Evolutionary conservation across 1,140 invertebrate genomes (phyloP).

Genomic region (Helicoverpa armigera): DNA sequence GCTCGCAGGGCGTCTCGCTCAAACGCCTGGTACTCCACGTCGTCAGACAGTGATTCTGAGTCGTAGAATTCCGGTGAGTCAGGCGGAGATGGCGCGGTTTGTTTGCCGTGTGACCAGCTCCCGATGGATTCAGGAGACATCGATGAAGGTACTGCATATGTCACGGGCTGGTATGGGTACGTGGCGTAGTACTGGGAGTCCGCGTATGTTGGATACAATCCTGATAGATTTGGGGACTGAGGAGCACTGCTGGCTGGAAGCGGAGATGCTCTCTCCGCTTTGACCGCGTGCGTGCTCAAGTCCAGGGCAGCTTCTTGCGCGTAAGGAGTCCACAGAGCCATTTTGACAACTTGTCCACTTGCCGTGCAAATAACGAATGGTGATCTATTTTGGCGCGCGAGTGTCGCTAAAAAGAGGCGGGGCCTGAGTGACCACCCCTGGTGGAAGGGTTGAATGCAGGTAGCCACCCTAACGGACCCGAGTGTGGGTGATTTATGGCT

Average conservation of each 20-base stretch:
- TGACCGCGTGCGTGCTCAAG: constrained; percentile 43
- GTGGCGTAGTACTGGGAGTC: constrained; percentile 37
- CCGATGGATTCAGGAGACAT: constrained; percentile 52
- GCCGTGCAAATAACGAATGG: constrained; percentile 41
- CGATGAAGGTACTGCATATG: constrained; percentile 44
- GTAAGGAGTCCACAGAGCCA: constrained; percentile 57
- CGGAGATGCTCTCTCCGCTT: constrained; percentile 43
- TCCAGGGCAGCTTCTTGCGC: constrained; percentile 52
- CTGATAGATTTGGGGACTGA: constrained; percentile 17
- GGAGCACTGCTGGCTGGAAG: not conserved
- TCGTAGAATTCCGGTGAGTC: constrained; percentile 47
- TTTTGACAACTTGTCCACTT: constrained; percentile 43
- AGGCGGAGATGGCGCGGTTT: constrained; percentile 30
- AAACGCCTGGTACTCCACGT: constrained; percentile 51
- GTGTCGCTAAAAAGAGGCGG: constrained; percentile 32
- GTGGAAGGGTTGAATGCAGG: constrained; percentile 50
- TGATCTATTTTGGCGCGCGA: not conserved
- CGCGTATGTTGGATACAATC: constrained; percentile 36
- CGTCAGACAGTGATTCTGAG: constrained; percentile 39
- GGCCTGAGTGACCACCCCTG: constrained; percentile 35
- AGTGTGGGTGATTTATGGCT: not conserved
- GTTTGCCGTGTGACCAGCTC: constrained; percentile 41
- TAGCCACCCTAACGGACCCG: constrained; percentile 46
- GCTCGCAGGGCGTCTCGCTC: constrained; percentile 64
- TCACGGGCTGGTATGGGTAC: constrained; percentile 38